Base-by-base conservation (phyloP, 2,888 invertebrate species). In the Oeneis ivallda region DNA sequence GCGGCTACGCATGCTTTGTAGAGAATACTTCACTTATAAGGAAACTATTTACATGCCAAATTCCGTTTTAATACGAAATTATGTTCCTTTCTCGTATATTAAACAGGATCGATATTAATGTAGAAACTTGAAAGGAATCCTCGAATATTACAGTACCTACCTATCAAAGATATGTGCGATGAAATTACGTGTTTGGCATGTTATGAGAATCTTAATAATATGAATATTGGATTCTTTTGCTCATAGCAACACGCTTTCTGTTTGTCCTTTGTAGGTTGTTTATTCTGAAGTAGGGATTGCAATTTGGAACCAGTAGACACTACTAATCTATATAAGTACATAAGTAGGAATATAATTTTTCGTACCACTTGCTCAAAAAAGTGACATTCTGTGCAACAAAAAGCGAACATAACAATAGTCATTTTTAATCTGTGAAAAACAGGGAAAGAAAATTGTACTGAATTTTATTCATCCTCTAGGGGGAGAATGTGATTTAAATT, bases 151-250 rank as follows among this genome's bases (percentile, higher is more conserved):
- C 58, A 62, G 58, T 65, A n/a, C n/a, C n/a, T n/a, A n/a, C n/a
- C n/a, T n/a, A 68, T 68, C 65, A 68, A 59, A 68, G 62, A 59
- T 62, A 53, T 58, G 34, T 19, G 52, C 49, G 63, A 60, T 59
- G 43, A 57, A 39, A 58, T 67, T 62, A 67, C 47, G 57, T 64
- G 61, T 62, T 60, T 9, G 34, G 52, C 43, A 62, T 67, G 58
- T 62, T 57, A 64, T 50, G 58, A 45, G 52, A 52, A 59, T 61
- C 52, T 52, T 50, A 43, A 41, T 52, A 61, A 41, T 56, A 56
- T 41, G 61, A 52, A 61, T 61, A 61, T 61, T 53, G 61, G 19
- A 32, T 39, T 60, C 8, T 47, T 37, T 39, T 15, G n/a, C 37
- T 54, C 17, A 1, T 19, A 41, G 13, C 56, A 19, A 41, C 13